Base-by-base conservation (phyloP, 2,888 invertebrate genomes). In the Steromphala cineraria region DNA sequence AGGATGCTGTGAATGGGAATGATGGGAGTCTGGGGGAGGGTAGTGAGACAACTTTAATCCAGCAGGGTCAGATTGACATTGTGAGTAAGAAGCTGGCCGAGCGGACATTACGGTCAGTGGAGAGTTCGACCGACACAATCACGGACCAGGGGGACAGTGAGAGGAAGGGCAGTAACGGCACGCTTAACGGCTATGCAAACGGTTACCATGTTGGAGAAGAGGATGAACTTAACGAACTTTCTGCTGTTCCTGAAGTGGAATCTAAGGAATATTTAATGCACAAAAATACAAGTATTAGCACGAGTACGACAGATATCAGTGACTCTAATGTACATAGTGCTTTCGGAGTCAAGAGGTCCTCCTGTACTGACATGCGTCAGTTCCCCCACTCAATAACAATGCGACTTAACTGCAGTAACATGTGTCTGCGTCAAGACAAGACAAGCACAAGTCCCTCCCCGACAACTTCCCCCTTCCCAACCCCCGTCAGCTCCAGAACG, bases 61-160 rank as follows among this genome's bases (percentile, higher is more conserved):
- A 76, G 40, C 52, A 31, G 13, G 76, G 55, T 21, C 24, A 53
- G 55, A 55, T 76, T 28, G 55, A 76, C 55, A 76, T 76, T 28
- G 55, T 76, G 53, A 76, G 55, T 76, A 76, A 76, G 75, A 79
- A 80, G 19, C 8, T 75, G 55, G 15, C 19, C 46, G 40, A 85
- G 82, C 71, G 83, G 76, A 80, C 78, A 76, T 75, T 81, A 56
- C 95, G 81, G 78, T 85, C 87, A 2, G 84, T 94, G 79, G 95
- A 95, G 84, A 95, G 95, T 88, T 95, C 95, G 3, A 95, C 95
- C 3, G 95, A 95, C 86, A 95, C 95, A 2, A 89, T 95, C 55
- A 94, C 87, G 0, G 87, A 87, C 46, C 67, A 36, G 53, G 76
- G 79, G 75, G 46, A 82, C 67, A 19, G 55, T 78, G 46, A 53